phyloP scores from a whole-genome alignment of 1,140 invertebrate species.

The Acyrthosiphon pisum region DNA sequence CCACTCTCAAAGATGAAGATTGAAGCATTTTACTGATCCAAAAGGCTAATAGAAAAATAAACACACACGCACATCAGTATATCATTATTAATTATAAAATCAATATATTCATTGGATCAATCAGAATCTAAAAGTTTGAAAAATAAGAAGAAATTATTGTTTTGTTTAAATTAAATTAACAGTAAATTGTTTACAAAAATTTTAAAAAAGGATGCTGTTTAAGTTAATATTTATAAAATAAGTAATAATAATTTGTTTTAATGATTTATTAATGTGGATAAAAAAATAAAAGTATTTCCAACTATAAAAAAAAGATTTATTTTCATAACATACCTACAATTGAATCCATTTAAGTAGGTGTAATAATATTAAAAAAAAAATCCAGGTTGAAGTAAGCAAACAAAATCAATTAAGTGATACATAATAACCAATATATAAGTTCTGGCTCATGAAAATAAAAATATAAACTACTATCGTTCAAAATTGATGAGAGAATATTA shows the following conservation, averaged over 20 bases:
- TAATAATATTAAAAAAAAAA: constrained; percentile 40
- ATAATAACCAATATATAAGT: constrained; percentile 50
- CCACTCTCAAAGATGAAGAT: too few species aligned
- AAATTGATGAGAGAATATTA: constrained; percentile 44
- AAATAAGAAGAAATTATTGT: background rate
- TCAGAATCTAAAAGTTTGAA: background rate
- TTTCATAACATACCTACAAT: constrained; percentile 53
- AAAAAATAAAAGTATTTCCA: constrained; percentile 19
- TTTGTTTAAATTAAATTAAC: background rate
- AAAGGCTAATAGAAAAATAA: background rate
- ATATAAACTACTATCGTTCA: constrained; percentile 47
- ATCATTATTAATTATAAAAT: background rate
- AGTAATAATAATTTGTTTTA: background rate
- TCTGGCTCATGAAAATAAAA: constrained; percentile 54
- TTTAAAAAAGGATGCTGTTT: background rate
- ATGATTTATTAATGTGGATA: background rate
- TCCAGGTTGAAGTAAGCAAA: constrained; percentile 36
- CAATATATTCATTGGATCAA: background rate
- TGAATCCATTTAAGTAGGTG: constrained; percentile 47
- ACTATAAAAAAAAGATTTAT: constrained; percentile 54
- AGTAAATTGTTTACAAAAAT: background rate
- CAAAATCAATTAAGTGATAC: constrained; percentile 28
- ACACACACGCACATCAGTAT: background rate
- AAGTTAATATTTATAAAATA: background rate
- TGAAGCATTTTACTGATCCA: background rate